A percentile compares a stretch with the other conserved stretches of the same genome.
phyloP scores from a whole-genome alignment of 1,140 invertebrate genomes.

The Zaprionus capensis region DNA sequence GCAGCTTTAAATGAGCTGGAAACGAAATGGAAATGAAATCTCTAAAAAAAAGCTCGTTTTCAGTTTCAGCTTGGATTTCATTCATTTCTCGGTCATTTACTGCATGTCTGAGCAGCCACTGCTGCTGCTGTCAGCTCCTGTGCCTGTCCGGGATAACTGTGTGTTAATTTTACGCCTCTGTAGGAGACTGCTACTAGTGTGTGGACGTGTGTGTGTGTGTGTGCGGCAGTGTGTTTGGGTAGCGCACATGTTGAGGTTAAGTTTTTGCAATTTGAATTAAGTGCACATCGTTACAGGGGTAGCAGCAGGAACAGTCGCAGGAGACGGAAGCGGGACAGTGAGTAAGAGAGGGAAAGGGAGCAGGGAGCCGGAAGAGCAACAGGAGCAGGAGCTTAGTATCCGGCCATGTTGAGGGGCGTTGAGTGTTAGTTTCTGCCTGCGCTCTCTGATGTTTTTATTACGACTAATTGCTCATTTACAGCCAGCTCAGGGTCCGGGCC shows the following conservation, averaged over 20 bases:
- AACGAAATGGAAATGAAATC: constrained; percentile 25
- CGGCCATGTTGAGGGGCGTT: constrained; percentile 24
- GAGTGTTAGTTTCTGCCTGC: constrained; percentile 43
- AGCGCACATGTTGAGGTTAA: constrained; percentile 57
- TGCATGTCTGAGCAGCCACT: constrained; percentile 62
- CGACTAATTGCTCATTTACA: constrained; percentile 78
- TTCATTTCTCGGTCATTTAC: constrained; percentile 69
- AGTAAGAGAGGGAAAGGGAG: too few species aligned
- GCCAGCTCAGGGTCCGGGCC: constrained; percentile 6
- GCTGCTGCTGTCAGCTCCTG: constrained; percentile 16
- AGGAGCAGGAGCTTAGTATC: constrained; percentile 12
- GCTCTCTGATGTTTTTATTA: constrained; percentile 70
- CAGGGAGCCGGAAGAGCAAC: background rate
- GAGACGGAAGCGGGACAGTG: background rate
- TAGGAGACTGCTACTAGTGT: constrained; percentile 6
- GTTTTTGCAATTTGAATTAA: constrained; percentile 80
- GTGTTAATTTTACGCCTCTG: constrained; percentile 73
- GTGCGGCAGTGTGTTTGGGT: constrained; percentile 15
- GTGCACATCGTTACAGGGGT: constrained; percentile 50
- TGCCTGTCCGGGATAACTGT: constrained; percentile 53
- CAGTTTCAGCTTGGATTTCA: constrained; percentile 41
- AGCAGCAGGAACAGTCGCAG: background rate
- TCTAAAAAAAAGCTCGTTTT: constrained; percentile 29
- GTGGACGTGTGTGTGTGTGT: constrained; percentile 12
- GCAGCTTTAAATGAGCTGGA: constrained; percentile 7